These are phyloP conservation scores for Podiceps cristatus DNA, from an alignment of 2,113 vertebrate species.

Conservation along the genomic window DNA sequence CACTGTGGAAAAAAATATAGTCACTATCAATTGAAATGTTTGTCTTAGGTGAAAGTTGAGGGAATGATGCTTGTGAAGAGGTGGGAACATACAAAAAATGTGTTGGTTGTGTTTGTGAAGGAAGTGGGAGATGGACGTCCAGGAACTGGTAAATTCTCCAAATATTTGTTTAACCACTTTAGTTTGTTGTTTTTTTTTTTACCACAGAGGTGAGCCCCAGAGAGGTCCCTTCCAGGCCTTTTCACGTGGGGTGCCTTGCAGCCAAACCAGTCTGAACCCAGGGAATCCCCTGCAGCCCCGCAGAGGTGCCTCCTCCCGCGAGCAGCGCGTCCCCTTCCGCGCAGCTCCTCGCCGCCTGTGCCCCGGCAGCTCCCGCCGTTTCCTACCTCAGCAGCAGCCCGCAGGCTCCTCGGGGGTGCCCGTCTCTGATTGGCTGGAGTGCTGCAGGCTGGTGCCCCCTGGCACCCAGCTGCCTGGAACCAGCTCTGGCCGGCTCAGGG, in stretches of 20 bases:
- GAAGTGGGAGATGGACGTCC: rapidly evolving
- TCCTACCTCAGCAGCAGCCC: not conserved
- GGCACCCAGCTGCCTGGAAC: not conserved
- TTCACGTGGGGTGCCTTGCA: not conserved
- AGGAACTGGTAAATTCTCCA: not conserved
- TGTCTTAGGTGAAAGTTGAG: not conserved
- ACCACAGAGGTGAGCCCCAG: not conserved
- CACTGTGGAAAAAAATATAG: not conserved
- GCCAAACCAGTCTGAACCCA: not conserved
- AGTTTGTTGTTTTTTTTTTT: not conserved
- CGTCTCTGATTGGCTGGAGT: not conserved
- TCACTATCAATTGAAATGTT: not conserved
- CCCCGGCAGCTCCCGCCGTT: not conserved
- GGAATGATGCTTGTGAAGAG: not conserved
- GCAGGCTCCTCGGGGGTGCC: not conserved
- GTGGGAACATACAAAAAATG: not conserved
- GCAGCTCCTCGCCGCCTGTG: rapidly evolving
- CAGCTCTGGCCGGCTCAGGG: not conserved
- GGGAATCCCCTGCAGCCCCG: rapidly evolving
- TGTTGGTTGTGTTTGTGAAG: not conserved
- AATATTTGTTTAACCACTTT: not conserved
- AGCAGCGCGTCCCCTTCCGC: too few species aligned
- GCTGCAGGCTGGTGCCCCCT: rapidly evolving
- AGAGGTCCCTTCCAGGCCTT: not conserved
- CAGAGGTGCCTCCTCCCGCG: not conserved